Evolutionary conservation across 1,140 invertebrate species (phyloP).

Genomic region (Drosophila willistoni): DNA sequence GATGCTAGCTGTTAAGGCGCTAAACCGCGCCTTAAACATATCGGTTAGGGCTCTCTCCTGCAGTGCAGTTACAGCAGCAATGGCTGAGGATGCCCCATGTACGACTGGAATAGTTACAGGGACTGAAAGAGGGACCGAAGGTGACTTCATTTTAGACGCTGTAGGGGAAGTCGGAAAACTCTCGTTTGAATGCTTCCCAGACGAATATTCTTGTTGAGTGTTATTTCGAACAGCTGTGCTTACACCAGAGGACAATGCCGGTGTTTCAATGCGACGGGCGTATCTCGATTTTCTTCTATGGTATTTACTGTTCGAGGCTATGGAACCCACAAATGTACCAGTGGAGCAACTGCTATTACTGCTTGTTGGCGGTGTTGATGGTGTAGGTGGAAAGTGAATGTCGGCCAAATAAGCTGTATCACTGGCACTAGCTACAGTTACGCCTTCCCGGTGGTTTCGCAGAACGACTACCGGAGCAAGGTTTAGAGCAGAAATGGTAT

Average conservation of each 20-base stretch:
- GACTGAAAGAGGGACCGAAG: conserved; percentile 11
- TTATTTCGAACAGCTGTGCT: not conserved
- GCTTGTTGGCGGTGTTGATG: conserved; percentile 51
- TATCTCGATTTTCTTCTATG: conserved; percentile 55
- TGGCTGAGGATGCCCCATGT: conserved; percentile 23
- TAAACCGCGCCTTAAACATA: conserved; percentile 66
- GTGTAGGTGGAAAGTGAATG: conserved; percentile 35
- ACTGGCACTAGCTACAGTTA: not conserved
- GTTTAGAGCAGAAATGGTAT: conserved; percentile 22
- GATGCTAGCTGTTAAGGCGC: conserved; percentile 43
- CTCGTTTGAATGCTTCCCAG: conserved; percentile 14
- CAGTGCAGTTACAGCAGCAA: conserved; percentile 38
- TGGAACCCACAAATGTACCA: conserved; percentile 20
- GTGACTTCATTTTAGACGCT: conserved; percentile 1
- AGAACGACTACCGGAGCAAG: conserved; percentile 14
- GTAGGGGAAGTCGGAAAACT: conserved; percentile 20
- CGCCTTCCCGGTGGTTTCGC: conserved; percentile 14
- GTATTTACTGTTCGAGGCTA: conserved; percentile 24
- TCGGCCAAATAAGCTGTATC: conserved; percentile 39
- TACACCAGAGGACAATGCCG: conserved; percentile 16
- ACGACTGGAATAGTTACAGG: not conserved
- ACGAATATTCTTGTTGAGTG: conserved; percentile 10
- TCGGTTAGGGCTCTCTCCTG: conserved; percentile 57
- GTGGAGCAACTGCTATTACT: conserved; percentile 53
- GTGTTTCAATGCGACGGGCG: conserved; percentile 51